A percentile compares a stretch with the other conserved stretches of the same genome.
phyloP scores from a whole-genome alignment of 2,888 invertebrate genomes.

The Hemithea aestivaria region DNA sequence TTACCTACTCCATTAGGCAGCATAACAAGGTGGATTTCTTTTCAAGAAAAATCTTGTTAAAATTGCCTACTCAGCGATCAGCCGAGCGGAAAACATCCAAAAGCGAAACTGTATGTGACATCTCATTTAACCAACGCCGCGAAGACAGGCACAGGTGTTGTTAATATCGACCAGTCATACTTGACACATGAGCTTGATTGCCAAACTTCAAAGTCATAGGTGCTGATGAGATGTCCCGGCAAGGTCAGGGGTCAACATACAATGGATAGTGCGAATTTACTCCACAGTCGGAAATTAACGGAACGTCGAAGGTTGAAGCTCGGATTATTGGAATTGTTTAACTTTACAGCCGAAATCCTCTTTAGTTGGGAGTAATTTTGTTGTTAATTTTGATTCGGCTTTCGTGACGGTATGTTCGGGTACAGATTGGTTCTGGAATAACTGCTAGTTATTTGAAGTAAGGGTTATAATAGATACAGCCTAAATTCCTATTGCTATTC shows the following conservation, averaged over 20 bases:
- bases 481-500: slow-evolving; percentile 4
- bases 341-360: slow-evolving; percentile 38
- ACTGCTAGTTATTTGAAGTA: slow-evolving; percentile 6
- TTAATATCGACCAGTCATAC: slow-evolving; percentile 35
- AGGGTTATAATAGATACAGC: slow-evolving; percentile 1
- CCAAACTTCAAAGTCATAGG: slow-evolving; percentile 14
- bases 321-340: slow-evolving; percentile 53
- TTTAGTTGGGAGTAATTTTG: slow-evolving; percentile 21
- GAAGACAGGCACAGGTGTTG: slow-evolving; percentile 43
- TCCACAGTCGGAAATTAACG: slow-evolving; percentile 45
- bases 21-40: neutral
- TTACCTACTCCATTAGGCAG: too few relatives aligned
- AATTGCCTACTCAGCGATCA: neutral
- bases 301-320: slow-evolving; percentile 35
- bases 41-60: slow-evolving; percentile 1
- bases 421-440: slow-evolving; percentile 10
- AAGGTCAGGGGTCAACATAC: slow-evolving; percentile 33
- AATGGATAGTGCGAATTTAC: slow-evolving; percentile 43
- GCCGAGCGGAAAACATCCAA: slow-evolving; percentile 6
- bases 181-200: slow-evolving; percentile 29
- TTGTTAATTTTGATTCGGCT: slow-evolving; percentile 18
- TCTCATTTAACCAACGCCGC: slow-evolving; percentile 29
- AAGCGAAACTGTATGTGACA: slow-evolving; percentile 16
- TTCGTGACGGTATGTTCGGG: slow-evolving; percentile 12
- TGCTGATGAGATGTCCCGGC: slow-evolving; percentile 12